Conservation (phyloP, 2,797 vertebrate genomes). For the Potorous gilbertii region DNA sequence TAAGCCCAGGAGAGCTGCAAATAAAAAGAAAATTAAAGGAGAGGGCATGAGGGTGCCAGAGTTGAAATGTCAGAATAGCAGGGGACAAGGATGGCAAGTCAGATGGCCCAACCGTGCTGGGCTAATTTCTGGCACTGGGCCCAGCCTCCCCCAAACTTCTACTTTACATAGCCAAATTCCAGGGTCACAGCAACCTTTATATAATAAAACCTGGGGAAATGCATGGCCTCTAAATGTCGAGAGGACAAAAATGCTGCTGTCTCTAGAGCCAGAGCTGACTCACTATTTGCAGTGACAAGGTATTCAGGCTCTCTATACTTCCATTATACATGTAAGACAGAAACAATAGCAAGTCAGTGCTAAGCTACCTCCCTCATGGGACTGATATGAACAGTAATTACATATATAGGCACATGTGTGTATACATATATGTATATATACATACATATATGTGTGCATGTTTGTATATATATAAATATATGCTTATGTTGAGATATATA, state of each 20-base stretch:
- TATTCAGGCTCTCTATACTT: conserved; percentile 14
- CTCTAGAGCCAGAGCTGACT: neutral
- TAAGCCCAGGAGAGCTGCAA: neutral
- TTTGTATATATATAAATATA: neutral
- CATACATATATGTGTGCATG: neutral
- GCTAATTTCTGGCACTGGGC: neutral
- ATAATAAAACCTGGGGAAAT: conserved; percentile 29
- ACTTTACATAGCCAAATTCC: neutral
- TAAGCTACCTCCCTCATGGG: neutral
- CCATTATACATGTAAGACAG: conserved; percentile 55
- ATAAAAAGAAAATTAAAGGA: neutral
- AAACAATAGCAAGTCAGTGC: conserved; percentile 53
- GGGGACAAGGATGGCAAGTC: neutral
- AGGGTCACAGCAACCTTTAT: conserved; percentile 10
- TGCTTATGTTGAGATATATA: rapidly evolving
- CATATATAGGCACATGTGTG: neutral
- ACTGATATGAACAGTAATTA: conserved; percentile 41
- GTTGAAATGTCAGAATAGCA: neutral
- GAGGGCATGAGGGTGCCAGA: neutral
- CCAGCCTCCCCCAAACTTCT: neutral
- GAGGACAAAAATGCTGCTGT: conserved; percentile 12
- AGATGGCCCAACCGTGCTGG: neutral
- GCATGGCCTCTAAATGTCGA: neutral
- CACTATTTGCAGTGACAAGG: conserved; percentile 38
- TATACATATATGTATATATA: neutral